These are phyloP conservation scores for Hirtodrosophila histrioides DNA, from an alignment of 2,888 invertebrate genomes.

Conservation along the genomic window DNA sequence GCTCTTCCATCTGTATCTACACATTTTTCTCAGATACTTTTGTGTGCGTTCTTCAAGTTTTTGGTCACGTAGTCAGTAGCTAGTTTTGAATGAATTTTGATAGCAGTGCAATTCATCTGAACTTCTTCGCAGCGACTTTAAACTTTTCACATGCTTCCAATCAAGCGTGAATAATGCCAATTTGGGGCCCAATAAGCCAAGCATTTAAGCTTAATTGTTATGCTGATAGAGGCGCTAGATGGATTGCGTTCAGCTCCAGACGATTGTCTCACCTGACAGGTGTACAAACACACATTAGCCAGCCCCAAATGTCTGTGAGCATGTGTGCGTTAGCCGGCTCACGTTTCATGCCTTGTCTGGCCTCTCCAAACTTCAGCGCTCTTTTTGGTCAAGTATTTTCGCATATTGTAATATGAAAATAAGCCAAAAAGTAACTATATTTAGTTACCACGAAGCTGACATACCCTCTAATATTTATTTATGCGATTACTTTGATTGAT, in stretches of 20 bases:
- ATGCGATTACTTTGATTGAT: no score
- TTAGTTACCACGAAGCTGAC: constrained; percentile 2
- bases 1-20: constrained; percentile 17
- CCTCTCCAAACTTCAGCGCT: constrained; percentile 48
- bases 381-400: constrained; percentile 60
- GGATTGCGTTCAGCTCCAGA: constrained; percentile 69
- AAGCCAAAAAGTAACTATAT: background rate
- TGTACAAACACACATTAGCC: constrained; percentile 49
- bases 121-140: background rate
- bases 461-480: constrained; percentile 18
- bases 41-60: constrained; percentile 27
- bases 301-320: background rate
- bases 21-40: constrained; percentile 2
- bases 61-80: constrained; percentile 65
- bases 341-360: constrained; percentile 69
- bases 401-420: constrained; percentile 31
- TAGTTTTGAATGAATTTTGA: constrained; percentile 68
- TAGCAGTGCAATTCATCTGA: constrained; percentile 30
- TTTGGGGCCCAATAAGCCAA: constrained; percentile 61
- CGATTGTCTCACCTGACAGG: constrained; percentile 73
- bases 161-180: constrained; percentile 79
- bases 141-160: constrained; percentile 72
- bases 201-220: constrained; percentile 77
- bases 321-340: constrained; percentile 58
- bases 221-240: constrained; percentile 80